Conservation (phyloP, 2,113 vertebrate genomes). For the Cyprinus carpio region DNA sequence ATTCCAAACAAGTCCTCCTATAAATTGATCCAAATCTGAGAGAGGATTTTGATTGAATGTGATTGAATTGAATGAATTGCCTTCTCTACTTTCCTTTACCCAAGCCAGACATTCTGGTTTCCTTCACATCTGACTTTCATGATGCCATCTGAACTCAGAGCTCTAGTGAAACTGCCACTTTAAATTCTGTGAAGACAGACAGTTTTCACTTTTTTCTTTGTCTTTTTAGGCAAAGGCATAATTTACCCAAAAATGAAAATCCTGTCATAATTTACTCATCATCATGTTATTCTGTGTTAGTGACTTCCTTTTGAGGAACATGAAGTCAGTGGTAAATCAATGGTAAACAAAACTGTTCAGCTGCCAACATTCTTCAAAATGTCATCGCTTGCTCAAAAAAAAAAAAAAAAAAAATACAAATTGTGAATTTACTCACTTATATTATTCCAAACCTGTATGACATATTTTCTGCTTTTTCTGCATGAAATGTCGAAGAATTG, state of each 20-base stretch:
- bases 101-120: background rate
- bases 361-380: background rate
- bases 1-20: constrained; percentile 68
- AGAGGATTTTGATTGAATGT: background rate
- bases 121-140: background rate
- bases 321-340: background rate
- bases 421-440: background rate
- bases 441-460: background rate
- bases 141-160: background rate
- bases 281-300: background rate
- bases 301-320: background rate
- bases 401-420: background rate
- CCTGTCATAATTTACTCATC: background rate
- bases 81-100: constrained; percentile 17
- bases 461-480: background rate
- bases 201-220: background rate
- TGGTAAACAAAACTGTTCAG: background rate
- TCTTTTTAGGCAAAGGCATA: background rate
- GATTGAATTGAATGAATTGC: constrained; percentile 26
- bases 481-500: background rate
- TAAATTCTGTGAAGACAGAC: background rate
- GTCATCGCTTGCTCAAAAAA: background rate
- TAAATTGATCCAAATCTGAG: constrained; percentile 76
- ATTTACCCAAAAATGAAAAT: background rate
- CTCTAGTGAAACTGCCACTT: background rate